Conservation (phyloP, 2,888 invertebrate species). For the Athripsodes cinereus region DNA sequence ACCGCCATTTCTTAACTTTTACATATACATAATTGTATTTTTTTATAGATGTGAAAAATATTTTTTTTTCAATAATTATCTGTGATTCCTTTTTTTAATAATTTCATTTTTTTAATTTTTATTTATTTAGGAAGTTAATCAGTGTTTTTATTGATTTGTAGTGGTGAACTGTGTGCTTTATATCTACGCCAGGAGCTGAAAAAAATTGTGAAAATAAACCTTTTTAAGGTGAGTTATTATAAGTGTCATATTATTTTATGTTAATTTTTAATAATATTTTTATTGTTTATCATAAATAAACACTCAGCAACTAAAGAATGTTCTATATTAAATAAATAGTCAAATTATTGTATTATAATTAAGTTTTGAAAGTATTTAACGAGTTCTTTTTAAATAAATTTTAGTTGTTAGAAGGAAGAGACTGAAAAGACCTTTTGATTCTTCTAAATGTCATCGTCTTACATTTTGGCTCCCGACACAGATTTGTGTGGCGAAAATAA, state of each 20-base stretch:
- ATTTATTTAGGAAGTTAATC: background rate
- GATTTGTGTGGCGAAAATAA: too few relatives aligned
- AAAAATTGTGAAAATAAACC: background rate
- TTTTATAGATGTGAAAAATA: slow-evolving; percentile 12
- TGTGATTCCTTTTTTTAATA: background rate
- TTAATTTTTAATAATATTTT: background rate
- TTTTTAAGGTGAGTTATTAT: background rate
- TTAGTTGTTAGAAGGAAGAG: background rate
- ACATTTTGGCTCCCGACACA: too few relatives aligned
- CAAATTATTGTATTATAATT: too few relatives aligned
- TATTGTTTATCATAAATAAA: background rate
- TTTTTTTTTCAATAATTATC: background rate
- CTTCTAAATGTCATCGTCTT: too few relatives aligned
- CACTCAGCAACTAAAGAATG: background rate
- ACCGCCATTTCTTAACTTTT: slow-evolving; percentile 20
- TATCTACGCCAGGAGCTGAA: slow-evolving; percentile 8
- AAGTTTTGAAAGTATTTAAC: too few relatives aligned
- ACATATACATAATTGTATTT: slow-evolving; percentile 3
- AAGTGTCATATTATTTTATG: background rate
- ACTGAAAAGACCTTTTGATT: background rate
- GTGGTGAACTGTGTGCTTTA: slow-evolving; percentile 23
- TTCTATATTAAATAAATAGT: too few relatives aligned
- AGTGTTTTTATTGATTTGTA: background rate
- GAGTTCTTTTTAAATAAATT: background rate
- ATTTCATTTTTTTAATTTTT: slow-evolving; percentile 4